Evolutionary conservation across 2,888 invertebrate species (phyloP), one percentile per base, ranked within the genome.

Genomic region (Encarsia formosa): DNA sequence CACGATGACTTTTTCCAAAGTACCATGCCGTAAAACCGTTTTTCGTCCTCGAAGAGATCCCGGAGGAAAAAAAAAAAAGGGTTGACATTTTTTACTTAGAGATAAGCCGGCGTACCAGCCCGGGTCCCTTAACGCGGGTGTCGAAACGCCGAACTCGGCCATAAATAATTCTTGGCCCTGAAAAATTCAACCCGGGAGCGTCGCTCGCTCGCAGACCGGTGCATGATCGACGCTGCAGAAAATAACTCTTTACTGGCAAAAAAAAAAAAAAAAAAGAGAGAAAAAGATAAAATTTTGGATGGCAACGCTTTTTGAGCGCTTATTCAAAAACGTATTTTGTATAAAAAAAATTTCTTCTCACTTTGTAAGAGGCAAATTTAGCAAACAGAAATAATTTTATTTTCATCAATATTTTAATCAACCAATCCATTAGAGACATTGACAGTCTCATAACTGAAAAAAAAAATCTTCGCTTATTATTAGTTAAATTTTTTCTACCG

Each of bases 141-240:
- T 48, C 43, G 46, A 46, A 46, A 42, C 31, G 41, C 37, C 54
- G 56, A 59, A 59, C 50, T 46, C 37, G 37, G 43, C 51, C 46
- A 53, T 51, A 40, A 48, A 51, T 51, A 53, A 52, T 52, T 52
- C 56, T 22, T 5, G 11, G 34, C 44, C 43, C 39, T 42, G 45
- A 31, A 49, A 46, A 39, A 50, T 49, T 49, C 49, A 48, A 38
- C 19, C 38, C 38, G 31, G 22, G 37, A 32, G n/a, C n/a, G n/a
- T n/a, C 22, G 29, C 31, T n/a, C 18, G 22, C 15, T 37, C 24
- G 23, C 37, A n/a, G 4, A 18, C 47, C n/a, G n/a, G 38, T 39
- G 18, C 26, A 40, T 32, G 47, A 42, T 52, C 47, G 52, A 38
- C 52, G 26, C 37, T n/a, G n/a, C n/a, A n/a, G n/a, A n/a, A n/a